These are phyloP conservation scores for Cyanoliseus patagonus DNA, from an alignment of 2,113 vertebrate genomes.

Conservation along the genomic window DNA sequence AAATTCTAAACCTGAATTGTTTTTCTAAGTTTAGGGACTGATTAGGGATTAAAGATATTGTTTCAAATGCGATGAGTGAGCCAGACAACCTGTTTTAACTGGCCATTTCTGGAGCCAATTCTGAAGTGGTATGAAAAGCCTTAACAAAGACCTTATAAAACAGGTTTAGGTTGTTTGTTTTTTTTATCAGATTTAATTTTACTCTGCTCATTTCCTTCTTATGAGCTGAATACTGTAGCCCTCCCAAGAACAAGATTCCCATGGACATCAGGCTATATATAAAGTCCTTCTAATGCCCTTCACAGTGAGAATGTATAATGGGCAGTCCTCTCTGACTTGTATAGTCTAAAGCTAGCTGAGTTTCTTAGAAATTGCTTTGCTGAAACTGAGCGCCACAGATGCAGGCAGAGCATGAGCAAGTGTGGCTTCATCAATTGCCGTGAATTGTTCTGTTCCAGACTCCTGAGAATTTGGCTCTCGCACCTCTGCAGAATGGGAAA, in stretches of 20 bases:
- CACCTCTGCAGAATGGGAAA: background rate
- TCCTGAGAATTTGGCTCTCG: background rate
- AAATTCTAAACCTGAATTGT: slow-evolving; percentile 67
- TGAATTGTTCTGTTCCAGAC: background rate
- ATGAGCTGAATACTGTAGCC: background rate
- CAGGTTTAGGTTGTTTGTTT: background rate
- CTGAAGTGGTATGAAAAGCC: background rate
- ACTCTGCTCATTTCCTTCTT: slow-evolving; percentile 25
- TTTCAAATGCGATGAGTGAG: slow-evolving; percentile 16
- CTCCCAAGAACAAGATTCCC: background rate
- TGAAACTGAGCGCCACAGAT: background rate
- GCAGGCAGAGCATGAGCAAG: background rate
- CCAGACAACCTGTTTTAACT: slow-evolving; percentile 29
- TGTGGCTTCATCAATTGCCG: rapidly evolving
- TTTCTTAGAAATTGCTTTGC: background rate
- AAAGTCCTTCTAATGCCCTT: background rate
- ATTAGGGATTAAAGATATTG: slow-evolving; percentile 49
- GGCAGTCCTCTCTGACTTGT: background rate
- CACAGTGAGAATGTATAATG: background rate
- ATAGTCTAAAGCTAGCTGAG: background rate
- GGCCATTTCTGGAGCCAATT: background rate
- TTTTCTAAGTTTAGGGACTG: slow-evolving; percentile 26
- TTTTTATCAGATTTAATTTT: slow-evolving; percentile 16
- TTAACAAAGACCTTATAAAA: background rate
- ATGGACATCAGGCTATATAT: background rate